A percentile compares a stretch with the other conserved stretches of the same genome.
phyloP scores from a whole-genome alignment of 2,113 vertebrate genomes.

The Mormyrus iriodes region DNA sequence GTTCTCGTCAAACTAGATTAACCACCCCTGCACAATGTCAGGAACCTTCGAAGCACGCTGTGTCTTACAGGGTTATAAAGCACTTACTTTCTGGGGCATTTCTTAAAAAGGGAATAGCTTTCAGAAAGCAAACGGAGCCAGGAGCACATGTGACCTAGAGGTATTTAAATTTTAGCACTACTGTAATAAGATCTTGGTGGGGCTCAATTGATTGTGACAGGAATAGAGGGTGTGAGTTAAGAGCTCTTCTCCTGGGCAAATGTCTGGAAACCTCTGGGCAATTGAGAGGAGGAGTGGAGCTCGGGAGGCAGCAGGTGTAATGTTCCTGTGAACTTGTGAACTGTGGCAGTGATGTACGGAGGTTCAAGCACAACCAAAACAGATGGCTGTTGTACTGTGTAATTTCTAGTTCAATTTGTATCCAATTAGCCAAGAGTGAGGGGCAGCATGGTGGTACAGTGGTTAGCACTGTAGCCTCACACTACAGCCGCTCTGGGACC shows the following conservation, averaged over 20 bases:
- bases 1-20: neutral
- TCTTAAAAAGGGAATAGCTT: neutral
- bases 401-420: neutral
- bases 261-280: neutral
- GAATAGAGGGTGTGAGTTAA: neutral
- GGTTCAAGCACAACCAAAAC: neutral
- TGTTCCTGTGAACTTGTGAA: neutral
- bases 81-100: too few relatives aligned
- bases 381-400: neutral
- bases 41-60: neutral
- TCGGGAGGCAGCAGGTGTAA: neutral
- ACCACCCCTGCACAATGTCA: neutral
- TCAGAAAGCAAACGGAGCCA: neutral
- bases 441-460: neutral
- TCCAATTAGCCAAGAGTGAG: neutral
- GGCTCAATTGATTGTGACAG: neutral
- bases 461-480: neutral
- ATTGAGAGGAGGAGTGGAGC: neutral
- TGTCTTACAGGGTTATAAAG: neutral
- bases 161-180: neutral
- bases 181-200: neutral
- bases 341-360: neutral
- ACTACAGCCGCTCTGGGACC: too few relatives aligned
- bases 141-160: neutral
- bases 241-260: neutral